phyloP scores from a whole-genome alignment of 2,797 vertebrate genomes.

The Molossus alvarezi region DNA sequence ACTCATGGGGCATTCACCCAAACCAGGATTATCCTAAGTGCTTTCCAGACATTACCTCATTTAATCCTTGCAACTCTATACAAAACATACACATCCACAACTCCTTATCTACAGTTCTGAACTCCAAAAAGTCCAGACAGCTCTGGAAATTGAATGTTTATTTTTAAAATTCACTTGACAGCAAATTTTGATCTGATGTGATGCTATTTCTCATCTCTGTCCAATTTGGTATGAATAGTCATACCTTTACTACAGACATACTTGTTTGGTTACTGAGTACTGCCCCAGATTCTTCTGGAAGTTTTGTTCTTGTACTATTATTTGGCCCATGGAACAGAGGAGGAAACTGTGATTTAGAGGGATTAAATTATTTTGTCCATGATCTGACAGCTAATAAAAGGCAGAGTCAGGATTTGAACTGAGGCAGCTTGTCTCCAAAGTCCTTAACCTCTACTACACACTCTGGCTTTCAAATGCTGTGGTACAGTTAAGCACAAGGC shows the following conservation, averaged over 20 bases:
- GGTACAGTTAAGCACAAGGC: neutral
- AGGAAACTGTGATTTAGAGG: neutral
- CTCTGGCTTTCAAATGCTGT: neutral
- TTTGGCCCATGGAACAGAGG: neutral
- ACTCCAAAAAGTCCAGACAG: neutral
- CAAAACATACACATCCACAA: neutral
- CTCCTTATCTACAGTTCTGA: neutral
- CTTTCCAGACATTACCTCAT: neutral
- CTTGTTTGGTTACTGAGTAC: neutral
- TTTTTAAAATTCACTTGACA: slow-evolving; percentile 43
- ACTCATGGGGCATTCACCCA: neutral
- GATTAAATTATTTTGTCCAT: slow-evolving; percentile 38
- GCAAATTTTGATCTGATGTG: neutral
- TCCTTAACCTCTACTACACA: neutral
- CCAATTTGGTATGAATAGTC: neutral
- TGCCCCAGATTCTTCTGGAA: neutral
- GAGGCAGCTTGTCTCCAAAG: neutral
- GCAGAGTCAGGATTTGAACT: neutral
- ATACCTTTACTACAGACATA: slow-evolving; percentile 16
- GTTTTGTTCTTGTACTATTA: neutral
- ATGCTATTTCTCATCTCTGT: slow-evolving; percentile 39
- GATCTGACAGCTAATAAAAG: neutral
- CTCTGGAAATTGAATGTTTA: neutral
- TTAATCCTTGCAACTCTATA: neutral
- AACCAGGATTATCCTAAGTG: neutral